phyloP scores from a whole-genome alignment of 2,888 invertebrate genomes.

The Hydraecia micacea region DNA sequence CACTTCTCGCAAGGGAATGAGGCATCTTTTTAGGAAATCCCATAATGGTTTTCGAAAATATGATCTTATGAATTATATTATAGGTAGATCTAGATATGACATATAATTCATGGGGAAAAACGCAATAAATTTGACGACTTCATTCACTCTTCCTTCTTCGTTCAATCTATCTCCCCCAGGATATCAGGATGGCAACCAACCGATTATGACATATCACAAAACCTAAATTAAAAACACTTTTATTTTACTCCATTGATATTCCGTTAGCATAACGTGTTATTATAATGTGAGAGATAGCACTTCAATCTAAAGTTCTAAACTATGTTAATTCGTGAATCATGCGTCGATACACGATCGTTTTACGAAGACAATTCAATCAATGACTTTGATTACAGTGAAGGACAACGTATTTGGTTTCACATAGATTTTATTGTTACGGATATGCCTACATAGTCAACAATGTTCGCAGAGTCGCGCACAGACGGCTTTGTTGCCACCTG shows the following conservation, averaged over 20 bases:
- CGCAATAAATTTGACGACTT: background rate
- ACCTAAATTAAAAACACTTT: background rate
- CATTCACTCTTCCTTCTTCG: too few species aligned
- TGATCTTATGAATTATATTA: too few species aligned
- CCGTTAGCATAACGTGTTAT: constrained; percentile 23
- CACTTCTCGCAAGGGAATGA: constrained; percentile 5
- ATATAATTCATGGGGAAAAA: constrained; percentile 11
- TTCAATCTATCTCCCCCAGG: too few species aligned
- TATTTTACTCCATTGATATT: constrained; percentile 3
- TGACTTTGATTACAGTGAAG: constrained; percentile 27
- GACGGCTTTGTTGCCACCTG: too few species aligned
- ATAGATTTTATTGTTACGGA: background rate
- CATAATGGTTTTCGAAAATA: constrained; percentile 14
- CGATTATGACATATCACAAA: background rate
- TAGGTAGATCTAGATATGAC: background rate
- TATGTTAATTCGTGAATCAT: constrained; percentile 43
- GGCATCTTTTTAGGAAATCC: constrained; percentile 17
- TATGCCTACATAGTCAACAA: background rate
- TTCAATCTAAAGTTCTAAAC: constrained; percentile 24
- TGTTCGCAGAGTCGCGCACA: too few species aligned
- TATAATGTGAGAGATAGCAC: constrained; percentile 26
- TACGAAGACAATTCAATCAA: constrained; percentile 45
- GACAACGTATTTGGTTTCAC: background rate
- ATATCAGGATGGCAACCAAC: too few species aligned
- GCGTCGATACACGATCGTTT: background rate